These are phyloP conservation scores for Radopholus similis DNA, from an alignment of 1,140 invertebrate species.

Conservation along the genomic window DNA sequence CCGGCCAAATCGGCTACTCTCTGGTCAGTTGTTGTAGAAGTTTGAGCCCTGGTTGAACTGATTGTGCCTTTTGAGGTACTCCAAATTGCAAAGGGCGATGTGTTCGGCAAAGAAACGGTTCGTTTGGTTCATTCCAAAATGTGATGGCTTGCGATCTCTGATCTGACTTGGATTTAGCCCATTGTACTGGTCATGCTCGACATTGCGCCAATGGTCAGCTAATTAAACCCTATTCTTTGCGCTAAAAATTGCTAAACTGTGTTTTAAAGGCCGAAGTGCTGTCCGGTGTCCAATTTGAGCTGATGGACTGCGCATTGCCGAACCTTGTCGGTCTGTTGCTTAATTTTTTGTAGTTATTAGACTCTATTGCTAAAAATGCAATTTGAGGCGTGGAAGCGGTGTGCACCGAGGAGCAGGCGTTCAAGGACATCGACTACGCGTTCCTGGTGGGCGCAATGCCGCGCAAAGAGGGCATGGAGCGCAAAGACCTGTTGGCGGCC, in stretches of 20 bases:
- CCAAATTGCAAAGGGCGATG: constrained; percentile 82
- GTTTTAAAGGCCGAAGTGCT: constrained; percentile 88
- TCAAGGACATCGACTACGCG: constrained; percentile 93
- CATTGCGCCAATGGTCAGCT: constrained; percentile 88
- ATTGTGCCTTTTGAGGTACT: constrained; percentile 29
- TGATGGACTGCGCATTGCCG: constrained; percentile 91
- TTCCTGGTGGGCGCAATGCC: constrained; percentile 98
- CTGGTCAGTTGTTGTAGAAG: constrained; percentile 64
- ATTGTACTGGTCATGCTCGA: constrained; percentile 86
- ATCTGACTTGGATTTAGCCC: constrained; percentile 62
- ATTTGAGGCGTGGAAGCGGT: constrained; percentile 76
- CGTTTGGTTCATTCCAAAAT: not conserved
- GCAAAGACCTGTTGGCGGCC: constrained; percentile 88
- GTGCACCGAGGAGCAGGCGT: constrained; percentile 78
- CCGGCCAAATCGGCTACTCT: constrained; percentile 92
- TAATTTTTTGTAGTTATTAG: not conserved
- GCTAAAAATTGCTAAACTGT: no score
- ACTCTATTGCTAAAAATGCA: not conserved
- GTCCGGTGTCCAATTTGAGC: constrained; percentile 93
- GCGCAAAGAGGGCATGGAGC: constrained; percentile 94
- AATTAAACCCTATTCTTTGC: no score
- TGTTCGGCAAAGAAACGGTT: constrained; percentile 74
- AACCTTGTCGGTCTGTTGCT: constrained; percentile 68
- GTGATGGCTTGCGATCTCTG: constrained; percentile 20
- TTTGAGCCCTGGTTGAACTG: not conserved